Percentiles rank a stretch among this genome's conserved stretches.
These are phyloP conservation scores for Megathymus violae DNA, from an alignment of 1,140 invertebrate species.

Conservation along the genomic window DNA sequence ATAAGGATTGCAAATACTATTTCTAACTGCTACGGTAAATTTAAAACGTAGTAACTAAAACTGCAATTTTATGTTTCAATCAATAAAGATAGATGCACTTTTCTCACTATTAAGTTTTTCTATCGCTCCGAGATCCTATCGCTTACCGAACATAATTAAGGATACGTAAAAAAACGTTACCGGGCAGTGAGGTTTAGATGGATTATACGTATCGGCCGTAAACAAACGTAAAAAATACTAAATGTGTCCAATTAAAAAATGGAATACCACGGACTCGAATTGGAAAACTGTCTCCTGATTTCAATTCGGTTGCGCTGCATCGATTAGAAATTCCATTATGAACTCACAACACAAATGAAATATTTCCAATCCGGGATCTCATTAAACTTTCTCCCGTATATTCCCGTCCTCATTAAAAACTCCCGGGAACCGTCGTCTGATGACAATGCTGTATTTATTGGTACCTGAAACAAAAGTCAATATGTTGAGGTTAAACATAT, in stretches of 20 bases:
- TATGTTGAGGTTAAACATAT: too few species aligned
- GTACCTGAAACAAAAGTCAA: slow-evolving; percentile 25
- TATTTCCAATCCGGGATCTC: slow-evolving; percentile 25
- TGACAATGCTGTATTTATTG: neutral
- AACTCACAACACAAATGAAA: slow-evolving; percentile 28
- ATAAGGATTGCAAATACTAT: too few species aligned
- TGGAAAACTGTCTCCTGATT: slow-evolving; percentile 10
- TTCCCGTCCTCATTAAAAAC: slow-evolving; percentile 10
- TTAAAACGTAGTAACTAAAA: too few species aligned
- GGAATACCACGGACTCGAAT: neutral
- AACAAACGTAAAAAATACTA: neutral
- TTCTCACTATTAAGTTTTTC: too few species aligned
- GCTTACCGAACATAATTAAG: too few species aligned
- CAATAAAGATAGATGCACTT: too few species aligned
- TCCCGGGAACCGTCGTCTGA: neutral
- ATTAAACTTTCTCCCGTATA: slow-evolving; percentile 10
- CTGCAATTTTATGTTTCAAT: too few species aligned
- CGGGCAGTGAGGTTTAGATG: too few species aligned
- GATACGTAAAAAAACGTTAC: too few species aligned
- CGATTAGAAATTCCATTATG: slow-evolving; percentile 29
- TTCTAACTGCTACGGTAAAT: too few species aligned
- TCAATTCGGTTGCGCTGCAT: slow-evolving; percentile 9
- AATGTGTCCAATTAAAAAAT: slow-evolving; percentile 3
- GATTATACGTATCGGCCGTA: too few species aligned
- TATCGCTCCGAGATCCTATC: too few species aligned